Base-by-base conservation (phyloP, 1,140 invertebrate species). In the Probaryconus sp. region DNA sequence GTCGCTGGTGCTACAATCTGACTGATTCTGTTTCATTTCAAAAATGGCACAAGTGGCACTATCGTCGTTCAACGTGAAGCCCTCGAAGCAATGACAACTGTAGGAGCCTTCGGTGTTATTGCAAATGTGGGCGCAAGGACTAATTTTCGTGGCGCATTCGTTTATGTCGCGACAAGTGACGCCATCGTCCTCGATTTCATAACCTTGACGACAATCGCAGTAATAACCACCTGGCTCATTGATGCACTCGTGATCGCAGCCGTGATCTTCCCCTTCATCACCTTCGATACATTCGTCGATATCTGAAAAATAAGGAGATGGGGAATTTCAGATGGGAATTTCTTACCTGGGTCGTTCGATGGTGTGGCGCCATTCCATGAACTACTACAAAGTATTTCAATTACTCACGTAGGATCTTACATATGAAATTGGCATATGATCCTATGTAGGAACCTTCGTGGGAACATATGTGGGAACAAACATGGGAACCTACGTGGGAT, bases 151-250 rank as follows among this genome's bases (percentile, higher is more conserved):
- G 30, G 30, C 47, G 79, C 90, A 92, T 60, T 92, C 91, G 72
- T 92, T 82, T 38, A 91, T 83, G 72, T 92, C 91, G 77, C 73
- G 43, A 50, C 89, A 90, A 7, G 81, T 82, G 60, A 89, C 48
- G 69, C 86, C 86, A 31, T 89, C 86, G 1, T 82, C 76, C 5
- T 72, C 68, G 6, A 89, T 78, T 5, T 79, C 69, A 43, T 82
- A 89, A 1, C 88, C 89, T 2, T 40, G 7, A 14, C 88, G 89
- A 79, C 90, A 90, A 47, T 85, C 85, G 77, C 94, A 96, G 45
- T 90, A 90, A 72, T 94, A 94, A 31, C 92, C 90, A 0, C 94
- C 94, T 1, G 89, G 87, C 24, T 92, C 90, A 81, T 96, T 96
- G 0, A 92, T 83, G 78, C 94, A 96, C 1, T 89, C 81, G 37